Conservation (phyloP, 92 coral and sea anemone species). For the Umimayanthus chanpuru region DNA sequence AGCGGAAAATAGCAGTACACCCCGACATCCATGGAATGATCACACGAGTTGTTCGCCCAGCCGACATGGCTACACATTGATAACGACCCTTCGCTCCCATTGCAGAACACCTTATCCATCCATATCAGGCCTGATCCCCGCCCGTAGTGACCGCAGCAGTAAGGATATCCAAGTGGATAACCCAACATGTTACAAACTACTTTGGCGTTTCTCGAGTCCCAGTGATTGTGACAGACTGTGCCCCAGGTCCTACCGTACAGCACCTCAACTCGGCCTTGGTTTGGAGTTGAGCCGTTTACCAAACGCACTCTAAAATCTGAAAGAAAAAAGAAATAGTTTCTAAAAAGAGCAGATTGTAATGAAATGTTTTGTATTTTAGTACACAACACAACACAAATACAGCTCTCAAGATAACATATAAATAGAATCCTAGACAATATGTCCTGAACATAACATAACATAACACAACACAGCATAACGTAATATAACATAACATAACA, state of each 20-base stretch:
- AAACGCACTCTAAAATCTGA: conserved; percentile 30
- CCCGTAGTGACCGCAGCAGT: conserved; percentile 38
- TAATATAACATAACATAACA: too few species aligned
- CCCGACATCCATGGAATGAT: conserved; percentile 36
- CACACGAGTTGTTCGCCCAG: conserved; percentile 28
- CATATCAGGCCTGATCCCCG: conserved; percentile 27
- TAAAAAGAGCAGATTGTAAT: not conserved
- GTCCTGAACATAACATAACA: too few species aligned
- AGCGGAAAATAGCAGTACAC: conserved; percentile 34
- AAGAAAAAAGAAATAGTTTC: not conserved
- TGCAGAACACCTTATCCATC: conserved; percentile 39
- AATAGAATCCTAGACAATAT: too few species aligned
- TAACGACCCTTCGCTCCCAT: conserved; percentile 18
- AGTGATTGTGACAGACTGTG: conserved; percentile 38
- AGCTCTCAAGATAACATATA: not conserved
- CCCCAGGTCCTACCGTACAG: conserved; percentile 41
- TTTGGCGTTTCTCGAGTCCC: conserved; percentile 37
- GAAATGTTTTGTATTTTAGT: too few species aligned
- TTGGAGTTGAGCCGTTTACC: conserved; percentile 25
- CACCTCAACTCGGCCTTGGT: conserved; percentile 44
- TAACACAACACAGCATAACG: too few species aligned
- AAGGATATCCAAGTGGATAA: conserved; percentile 36
- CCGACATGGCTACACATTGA: conserved; percentile 32
- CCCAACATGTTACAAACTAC: conserved; percentile 38
- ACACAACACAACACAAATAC: not conserved